Evolutionary conservation across 2,797 vertebrate species (phyloP), one percentile per base, ranked within the genome.

Genomic region (Epinephelus malabaricus): DNA sequence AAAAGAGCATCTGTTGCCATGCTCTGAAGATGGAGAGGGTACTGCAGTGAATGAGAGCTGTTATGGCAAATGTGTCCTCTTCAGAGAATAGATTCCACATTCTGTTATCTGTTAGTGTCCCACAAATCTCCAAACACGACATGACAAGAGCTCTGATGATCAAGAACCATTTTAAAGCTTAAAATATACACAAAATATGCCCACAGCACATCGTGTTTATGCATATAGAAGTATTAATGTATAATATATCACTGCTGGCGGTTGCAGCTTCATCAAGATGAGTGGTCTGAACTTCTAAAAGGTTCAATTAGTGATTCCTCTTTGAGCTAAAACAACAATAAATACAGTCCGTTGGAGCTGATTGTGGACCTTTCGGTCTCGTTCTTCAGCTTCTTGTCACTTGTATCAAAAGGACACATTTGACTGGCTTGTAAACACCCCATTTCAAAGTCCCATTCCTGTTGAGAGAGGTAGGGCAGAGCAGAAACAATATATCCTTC

Each of bases 401-500:
- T 78, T 67, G 38, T 76, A 90, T 90, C 73, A 88, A 92, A 91
- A 81, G 72, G 83, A 88, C 81, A 74, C 59, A 71, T 89, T 78
- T 85, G 82, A 82, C 86, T 88, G 73, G 47, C 83, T 89, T 85
- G 88, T 87, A 90, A 92, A 92, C 88, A 89, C 53, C 66, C 76
- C 19, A 56, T 90, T 92, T 91, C 88, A 91, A 87, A 89, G 88
- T 86, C 53, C 53, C 61, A 27, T 79, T 74, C 68, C 73, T 78
- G 69, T 88, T 86, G 84, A 1, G 21, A 79, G 78, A 51, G 53
- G 46, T 73, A 69, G 69, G 70, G 68, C 67, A 86, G 73, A 88
- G 79, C 82, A 86, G 78, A 78, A 83, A 90, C 83, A 89, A 88
- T 87, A 87, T 75, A 90, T 88, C 87, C 80, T 84, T 90, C 85